phyloP scores from a whole-genome alignment of 2,797 vertebrate species.

The Hafferia zeledoni region DNA sequence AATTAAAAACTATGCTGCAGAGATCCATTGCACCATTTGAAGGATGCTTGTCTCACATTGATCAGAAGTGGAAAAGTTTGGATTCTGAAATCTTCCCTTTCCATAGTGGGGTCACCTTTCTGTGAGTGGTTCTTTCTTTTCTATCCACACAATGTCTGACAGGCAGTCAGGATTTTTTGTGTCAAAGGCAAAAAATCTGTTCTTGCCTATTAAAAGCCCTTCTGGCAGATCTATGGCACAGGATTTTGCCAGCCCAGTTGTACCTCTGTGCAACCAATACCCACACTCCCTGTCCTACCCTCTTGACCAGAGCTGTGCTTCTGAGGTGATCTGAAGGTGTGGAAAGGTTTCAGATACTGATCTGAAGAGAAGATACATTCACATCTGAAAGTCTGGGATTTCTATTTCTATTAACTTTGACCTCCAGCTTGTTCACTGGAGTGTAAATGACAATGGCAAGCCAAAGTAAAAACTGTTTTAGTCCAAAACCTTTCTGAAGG shows the following conservation, averaged over 20 bases:
- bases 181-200: neutral
- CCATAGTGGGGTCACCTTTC: neutral
- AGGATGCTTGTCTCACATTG: neutral
- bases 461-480: neutral
- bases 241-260: neutral
- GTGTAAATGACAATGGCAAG: neutral
- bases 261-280: neutral
- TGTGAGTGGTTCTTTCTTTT: neutral
- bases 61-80: neutral
- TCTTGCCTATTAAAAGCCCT: neutral
- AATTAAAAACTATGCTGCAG: conserved; percentile 19
- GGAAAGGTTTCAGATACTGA: neutral
- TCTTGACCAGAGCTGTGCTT: neutral
- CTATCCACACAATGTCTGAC: accelerated
- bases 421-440: neutral
- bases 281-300: neutral
- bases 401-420: neutral
- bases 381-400: neutral
- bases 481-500: neutral
- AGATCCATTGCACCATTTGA: neutral
- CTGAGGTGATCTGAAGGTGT: neutral
- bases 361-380: neutral
- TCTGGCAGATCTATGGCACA: neutral
- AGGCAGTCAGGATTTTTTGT: neutral
- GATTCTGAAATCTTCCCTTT: neutral